Evolutionary conservation across 2,797 vertebrate genomes (phyloP).

Genomic region (Gymnopithys bicolor): DNA sequence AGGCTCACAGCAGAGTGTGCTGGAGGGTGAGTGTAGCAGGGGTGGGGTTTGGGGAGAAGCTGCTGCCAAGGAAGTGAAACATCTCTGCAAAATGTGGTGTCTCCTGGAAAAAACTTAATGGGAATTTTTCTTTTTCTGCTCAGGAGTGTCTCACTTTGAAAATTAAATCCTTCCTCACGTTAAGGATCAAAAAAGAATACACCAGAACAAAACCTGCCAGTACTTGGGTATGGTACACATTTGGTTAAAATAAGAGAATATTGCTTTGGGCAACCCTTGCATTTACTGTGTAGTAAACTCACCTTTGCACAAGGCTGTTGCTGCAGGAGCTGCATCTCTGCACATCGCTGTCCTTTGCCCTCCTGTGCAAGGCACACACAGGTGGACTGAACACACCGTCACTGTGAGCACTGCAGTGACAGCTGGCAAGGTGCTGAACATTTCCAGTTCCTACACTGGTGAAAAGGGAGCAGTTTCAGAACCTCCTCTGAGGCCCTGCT

Average conservation of each 20-base stretch:
- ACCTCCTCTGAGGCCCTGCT: neutral
- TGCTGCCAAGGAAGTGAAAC: neutral
- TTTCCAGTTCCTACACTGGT: neutral
- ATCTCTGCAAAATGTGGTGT: neutral
- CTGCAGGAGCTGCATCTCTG: neutral
- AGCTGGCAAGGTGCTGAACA: neutral
- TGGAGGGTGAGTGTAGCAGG: neutral
- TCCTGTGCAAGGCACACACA: neutral
- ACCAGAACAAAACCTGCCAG: neutral
- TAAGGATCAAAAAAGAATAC: neutral
- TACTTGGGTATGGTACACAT: neutral
- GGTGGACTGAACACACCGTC: fast-evolving
- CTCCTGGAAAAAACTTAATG: fast-evolving
- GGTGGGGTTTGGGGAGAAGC: neutral
- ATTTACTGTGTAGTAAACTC: neutral
- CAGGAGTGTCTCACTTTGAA: neutral
- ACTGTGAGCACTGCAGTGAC: fast-evolving
- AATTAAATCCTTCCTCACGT: neutral
- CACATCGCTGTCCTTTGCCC: neutral
- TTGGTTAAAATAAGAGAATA: neutral
- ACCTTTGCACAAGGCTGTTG: fast-evolving
- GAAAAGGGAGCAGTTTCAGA: neutral
- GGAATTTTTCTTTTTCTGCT: neutral
- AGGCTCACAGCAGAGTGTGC: neutral
- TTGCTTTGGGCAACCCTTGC: neutral